Percentiles rank a stretch among this genome's conserved stretches.
These are phyloP conservation scores for Hyppa rectilinea DNA, from an alignment of 2,888 invertebrate genomes.

Conservation along the genomic window DNA sequence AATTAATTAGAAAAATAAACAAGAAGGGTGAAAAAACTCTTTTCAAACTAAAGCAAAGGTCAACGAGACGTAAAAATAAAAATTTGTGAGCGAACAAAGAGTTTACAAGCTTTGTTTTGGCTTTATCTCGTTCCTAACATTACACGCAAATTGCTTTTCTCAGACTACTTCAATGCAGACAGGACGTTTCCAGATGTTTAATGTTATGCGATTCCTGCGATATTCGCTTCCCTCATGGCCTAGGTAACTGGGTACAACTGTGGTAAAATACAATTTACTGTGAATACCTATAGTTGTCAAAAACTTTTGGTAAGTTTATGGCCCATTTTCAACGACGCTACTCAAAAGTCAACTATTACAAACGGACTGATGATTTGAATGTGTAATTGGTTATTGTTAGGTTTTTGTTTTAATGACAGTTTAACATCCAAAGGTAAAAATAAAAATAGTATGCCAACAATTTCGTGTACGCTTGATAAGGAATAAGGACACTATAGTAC, in stretches of 20 bases:
- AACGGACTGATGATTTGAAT: neutral
- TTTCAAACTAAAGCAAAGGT: slow-evolving; percentile 5
- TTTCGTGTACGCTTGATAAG: neutral
- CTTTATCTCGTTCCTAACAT: slow-evolving; percentile 47
- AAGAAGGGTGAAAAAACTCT: slow-evolving; percentile 3
- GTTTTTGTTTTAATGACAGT: too few relatives aligned
- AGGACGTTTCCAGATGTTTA: slow-evolving; percentile 28
- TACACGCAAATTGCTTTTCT: slow-evolving; percentile 53
- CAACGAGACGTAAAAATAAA: slow-evolving; percentile 32
- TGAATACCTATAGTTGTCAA: neutral
- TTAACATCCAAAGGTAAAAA: too few relatives aligned
- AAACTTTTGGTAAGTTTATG: neutral
- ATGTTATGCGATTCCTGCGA: slow-evolving; percentile 3
- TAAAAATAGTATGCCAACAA: too few relatives aligned
- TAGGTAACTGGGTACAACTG: neutral
- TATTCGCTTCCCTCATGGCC: neutral
- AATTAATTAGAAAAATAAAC: slow-evolving; percentile 8
- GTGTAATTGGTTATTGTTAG: too few relatives aligned
- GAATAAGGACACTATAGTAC: neutral
- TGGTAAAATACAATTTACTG: neutral
- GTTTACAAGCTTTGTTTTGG: slow-evolving; percentile 49
- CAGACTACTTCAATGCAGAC: slow-evolving; percentile 45
- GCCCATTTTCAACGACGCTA: too few relatives aligned
- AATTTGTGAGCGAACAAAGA: slow-evolving; percentile 41
- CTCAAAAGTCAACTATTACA: neutral